A percentile compares a stretch with the other conserved stretches of the same genome.
Evolutionary conservation across 2,797 vertebrate genomes (phyloP).

Genomic region (Darevskia nairensis): DNA sequence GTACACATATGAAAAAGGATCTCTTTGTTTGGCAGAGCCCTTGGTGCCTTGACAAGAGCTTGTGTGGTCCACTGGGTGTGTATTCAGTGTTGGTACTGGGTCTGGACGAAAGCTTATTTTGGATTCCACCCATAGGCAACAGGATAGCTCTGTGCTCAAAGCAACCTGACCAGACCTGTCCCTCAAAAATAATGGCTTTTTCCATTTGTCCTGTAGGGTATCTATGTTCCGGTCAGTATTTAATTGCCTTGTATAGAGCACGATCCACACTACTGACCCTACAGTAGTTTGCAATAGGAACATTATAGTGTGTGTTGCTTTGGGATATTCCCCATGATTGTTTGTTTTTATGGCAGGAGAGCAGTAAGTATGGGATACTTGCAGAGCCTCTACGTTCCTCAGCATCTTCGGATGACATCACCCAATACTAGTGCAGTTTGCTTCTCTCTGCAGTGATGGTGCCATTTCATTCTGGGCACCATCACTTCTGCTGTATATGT

Average conservation of each 20-base stretch:
- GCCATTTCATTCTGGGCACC: slow-evolving; percentile 55
- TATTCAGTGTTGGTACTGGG: no score
- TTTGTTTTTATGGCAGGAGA: neutral
- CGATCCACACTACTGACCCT: neutral
- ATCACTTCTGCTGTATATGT: slow-evolving; percentile 16
- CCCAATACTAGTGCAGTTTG: slow-evolving; percentile 48
- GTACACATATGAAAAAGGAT: neutral
- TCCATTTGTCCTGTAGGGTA: neutral
- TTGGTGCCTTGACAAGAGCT: no score
- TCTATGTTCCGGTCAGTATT: neutral
- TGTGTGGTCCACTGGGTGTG: neutral
- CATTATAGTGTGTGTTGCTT: neutral
- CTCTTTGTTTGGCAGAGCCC: neutral
- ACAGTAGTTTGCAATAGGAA: neutral
- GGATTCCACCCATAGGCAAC: neutral
- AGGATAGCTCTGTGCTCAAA: neutral
- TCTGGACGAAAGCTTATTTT: neutral
- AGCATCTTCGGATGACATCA: slow-evolving; percentile 25
- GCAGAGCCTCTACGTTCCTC: slow-evolving; percentile 17
- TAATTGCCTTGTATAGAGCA: neutral
- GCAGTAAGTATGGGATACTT: neutral
- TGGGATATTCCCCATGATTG: neutral
- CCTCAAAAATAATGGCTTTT: neutral
- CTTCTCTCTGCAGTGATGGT: slow-evolving; percentile 63
- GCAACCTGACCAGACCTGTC: neutral